A percentile compares a stretch with the other conserved stretches of the same genome.
phyloP scores from a whole-genome alignment of 2,113 vertebrate species.

The Chascanopsetta lugubris region DNA sequence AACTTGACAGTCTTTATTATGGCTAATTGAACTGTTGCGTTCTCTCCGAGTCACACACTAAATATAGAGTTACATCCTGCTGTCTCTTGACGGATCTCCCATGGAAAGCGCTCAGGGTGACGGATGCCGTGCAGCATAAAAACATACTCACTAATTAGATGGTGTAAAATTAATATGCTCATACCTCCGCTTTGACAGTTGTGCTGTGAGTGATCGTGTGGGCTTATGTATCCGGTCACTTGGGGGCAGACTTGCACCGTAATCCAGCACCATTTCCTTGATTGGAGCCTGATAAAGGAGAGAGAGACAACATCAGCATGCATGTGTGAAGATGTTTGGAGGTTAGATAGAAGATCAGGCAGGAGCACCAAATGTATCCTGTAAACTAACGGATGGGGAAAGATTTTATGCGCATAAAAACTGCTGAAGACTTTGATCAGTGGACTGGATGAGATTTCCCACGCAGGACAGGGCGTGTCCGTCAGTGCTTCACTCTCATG shows the following conservation, averaged over 20 bases:
- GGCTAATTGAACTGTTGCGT: not conserved
- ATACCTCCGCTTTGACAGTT: not conserved
- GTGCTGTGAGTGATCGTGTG: no score
- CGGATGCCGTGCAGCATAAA: not conserved
- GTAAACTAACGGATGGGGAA: slow-evolving; percentile 49
- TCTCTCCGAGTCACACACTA: not conserved
- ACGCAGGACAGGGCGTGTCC: slow-evolving; percentile 37
- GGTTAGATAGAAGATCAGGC: slow-evolving; percentile 62
- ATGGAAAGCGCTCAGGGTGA: not conserved
- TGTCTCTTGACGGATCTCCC: not conserved
- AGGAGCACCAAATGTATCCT: slow-evolving; percentile 54
- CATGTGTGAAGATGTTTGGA: slow-evolving; percentile 54
- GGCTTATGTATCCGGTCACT: slow-evolving; percentile 14
- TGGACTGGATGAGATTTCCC: slow-evolving; percentile 41
- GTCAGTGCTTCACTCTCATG: slow-evolving; percentile 22
- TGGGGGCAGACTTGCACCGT: slow-evolving; percentile 71
- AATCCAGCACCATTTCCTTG: not conserved
- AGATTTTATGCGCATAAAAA: slow-evolving; percentile 45
- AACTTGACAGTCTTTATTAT: not conserved
- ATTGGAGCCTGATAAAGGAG: slow-evolving; percentile 11
- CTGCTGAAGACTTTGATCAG: slow-evolving; percentile 55
- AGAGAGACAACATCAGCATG: slow-evolving; percentile 46
- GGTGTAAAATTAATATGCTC: slow-evolving; percentile 15
- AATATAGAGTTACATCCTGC: not conserved
- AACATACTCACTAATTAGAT: slow-evolving; percentile 5